Evolutionary conservation across 2,113 vertebrate species (phyloP), one percentile per base, ranked within the genome.

Genomic region (Herpetotheres cachinnans): DNA sequence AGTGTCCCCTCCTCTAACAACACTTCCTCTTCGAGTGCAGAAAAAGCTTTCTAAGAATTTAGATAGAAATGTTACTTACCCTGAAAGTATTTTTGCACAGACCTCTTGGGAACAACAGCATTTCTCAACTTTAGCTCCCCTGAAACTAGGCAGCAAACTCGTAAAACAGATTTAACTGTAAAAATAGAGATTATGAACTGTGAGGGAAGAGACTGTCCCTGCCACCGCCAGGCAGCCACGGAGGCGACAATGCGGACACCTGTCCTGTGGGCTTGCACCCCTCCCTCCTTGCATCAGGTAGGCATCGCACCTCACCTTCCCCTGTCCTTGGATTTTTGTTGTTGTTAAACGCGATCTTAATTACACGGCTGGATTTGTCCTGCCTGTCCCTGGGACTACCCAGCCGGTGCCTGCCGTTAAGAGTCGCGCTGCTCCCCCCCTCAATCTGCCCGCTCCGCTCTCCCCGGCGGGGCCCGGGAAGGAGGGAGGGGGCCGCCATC

Each of bases 401-500:
- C 67, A 6, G 83, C 63, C 62, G 22, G 47, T 42, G 74, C 86
- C 61, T 2, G 66, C 79, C 58, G 56, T 36, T 10, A 42, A 42
- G 11, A 52, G 9, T 36, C 59, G 15, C 55, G 27, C 56, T 12
- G 16, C 12, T 11, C 8, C 26, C 16, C n/a, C 12, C 17, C n/a
- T n/a, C 2, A 32, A 16, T 5, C 67, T 8, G 63, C 62, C 70
- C 42, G 42, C 63, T 29, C 19, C 65, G 22, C 78, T 26, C 22
- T 42, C 25, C 55, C 27, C 70, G 40, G 27, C 83, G 36, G 42
- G 78, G 69, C 29, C 54, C 11, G 29, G 50, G 36, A 34, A 38
- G 50, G 34, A 76, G n/a, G 54, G 49, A 59, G 47, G 82, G 87
- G 76, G 69, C 87, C 92, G 95, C 96, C 94, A 95, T 91, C 50